phyloP scores from a whole-genome alignment of 2,797 vertebrate genomes.

The Erpetoichthys calabaricus region DNA sequence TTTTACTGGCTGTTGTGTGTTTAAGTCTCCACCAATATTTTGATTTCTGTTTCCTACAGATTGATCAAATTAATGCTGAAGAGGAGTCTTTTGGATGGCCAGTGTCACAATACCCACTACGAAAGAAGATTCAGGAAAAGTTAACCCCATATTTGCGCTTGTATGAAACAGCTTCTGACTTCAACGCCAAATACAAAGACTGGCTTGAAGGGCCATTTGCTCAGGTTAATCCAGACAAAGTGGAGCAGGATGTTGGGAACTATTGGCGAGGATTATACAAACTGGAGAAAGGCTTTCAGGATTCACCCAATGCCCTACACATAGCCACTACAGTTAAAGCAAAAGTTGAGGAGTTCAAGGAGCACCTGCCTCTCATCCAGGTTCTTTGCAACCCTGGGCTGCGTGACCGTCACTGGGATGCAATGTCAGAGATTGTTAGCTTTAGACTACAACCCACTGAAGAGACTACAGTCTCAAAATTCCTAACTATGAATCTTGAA shows the following conservation, averaged over 20 bases:
- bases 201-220: slow-evolving; percentile 62
- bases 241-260: slow-evolving; percentile 58
- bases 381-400: slow-evolving; percentile 70
- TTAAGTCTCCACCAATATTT: too few species aligned
- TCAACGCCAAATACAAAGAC: slow-evolving; percentile 41
- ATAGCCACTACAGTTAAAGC: slow-evolving; percentile 47
- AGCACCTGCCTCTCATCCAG: slow-evolving; percentile 63
- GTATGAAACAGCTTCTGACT: slow-evolving; percentile 57
- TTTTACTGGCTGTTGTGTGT: too few species aligned
- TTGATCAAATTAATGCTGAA: slow-evolving; percentile 65
- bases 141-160: slow-evolving; percentile 66
- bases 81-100: slow-evolving; percentile 70
- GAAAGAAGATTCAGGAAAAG: slow-evolving; percentile 57
- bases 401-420: slow-evolving; percentile 63
- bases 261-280: slow-evolving; percentile 64
- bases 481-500: slow-evolving; percentile 60
- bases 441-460: slow-evolving; percentile 43
- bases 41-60: slow-evolving; percentile 35
- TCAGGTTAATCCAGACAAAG: slow-evolving; percentile 60
- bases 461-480: slow-evolving; percentile 43
- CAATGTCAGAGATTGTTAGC: slow-evolving; percentile 53
- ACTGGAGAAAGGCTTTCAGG: slow-evolving; percentile 57
- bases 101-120: slow-evolving; percentile 59
- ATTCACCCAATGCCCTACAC: slow-evolving; percentile 50
- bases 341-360: slow-evolving; percentile 63